phyloP scores from a whole-genome alignment of 2,888 invertebrate species.

The Pseudococcus jackbeardsleyi region DNA sequence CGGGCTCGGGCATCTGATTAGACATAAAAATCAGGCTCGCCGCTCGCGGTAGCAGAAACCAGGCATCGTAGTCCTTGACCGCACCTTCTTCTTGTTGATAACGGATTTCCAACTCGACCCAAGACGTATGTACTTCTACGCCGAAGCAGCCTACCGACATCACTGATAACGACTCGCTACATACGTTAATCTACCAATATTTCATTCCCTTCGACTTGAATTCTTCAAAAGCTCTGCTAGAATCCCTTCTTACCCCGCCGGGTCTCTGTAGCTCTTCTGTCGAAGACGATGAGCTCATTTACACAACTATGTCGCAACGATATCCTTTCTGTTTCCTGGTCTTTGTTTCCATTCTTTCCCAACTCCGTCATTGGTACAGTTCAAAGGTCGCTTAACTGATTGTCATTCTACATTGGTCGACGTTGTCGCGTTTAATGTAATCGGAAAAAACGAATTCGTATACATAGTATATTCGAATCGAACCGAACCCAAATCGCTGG shows the following conservation, averaged over 20 bases:
- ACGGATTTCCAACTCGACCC: background rate
- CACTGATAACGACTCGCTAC: background rate
- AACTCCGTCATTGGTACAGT: constrained; percentile 37
- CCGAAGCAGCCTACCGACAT: background rate
- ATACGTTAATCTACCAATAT: background rate
- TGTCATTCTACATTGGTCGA: constrained; percentile 44
- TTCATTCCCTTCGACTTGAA: too few species aligned
- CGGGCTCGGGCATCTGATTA: background rate
- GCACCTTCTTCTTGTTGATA: constrained; percentile 55
- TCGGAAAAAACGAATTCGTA: background rate
- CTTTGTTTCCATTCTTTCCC: constrained; percentile 51
- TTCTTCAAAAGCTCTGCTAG: too few species aligned
- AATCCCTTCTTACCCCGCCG: too few species aligned
- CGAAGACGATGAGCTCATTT: constrained; percentile 1
- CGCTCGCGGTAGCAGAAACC: background rate
- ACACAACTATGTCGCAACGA: background rate
- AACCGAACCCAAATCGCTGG: background rate
- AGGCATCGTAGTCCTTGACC: constrained; percentile 56
- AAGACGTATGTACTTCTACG: background rate
- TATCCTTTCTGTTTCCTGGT: constrained; percentile 51
- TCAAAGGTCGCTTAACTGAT: constrained; percentile 62
- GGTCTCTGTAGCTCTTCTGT: background rate
- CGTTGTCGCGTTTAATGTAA: background rate
- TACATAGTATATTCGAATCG: background rate
- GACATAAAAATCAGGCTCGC: background rate